Base-by-base conservation (phyloP, 2,113 vertebrate species). In the Ovis aries region DNA sequence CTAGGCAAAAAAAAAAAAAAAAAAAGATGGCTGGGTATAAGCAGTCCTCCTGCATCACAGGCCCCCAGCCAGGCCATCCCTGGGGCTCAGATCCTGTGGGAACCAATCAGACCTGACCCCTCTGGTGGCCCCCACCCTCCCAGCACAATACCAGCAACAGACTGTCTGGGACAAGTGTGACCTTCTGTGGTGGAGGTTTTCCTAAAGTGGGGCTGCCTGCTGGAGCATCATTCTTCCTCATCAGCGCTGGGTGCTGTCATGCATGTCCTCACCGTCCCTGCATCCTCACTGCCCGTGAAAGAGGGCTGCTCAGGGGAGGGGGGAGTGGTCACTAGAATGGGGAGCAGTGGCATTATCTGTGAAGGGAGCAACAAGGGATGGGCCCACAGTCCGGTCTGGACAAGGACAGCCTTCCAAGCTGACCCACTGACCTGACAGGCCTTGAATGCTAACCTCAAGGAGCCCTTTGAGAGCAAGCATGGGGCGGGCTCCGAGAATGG, bases 381-480 rank as follows among this genome's bases (percentile, higher is more conserved):
- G 80, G 19, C 27, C n/a, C 33, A 13, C 2, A 2, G 52, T 29
- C 82, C 52, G 53, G 59, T 45, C 55, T 81, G 17, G 53, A 90
- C 57, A 87, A 29, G 27, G 23, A 90, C 31, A 77, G 90, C 14
- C 94, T 97, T 97, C 77, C 53, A 48, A 17, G 60, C 83, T 96
- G 95, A 97, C 91, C 97, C 67, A 93, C 88, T 95, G 93, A 97
- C 80, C 96, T 11, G 1, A 57, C 6, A 0, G 52, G 90, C 43
- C 59, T 91, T 88, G 95, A 89, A 36, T 83, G 82, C 91, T 88
- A 52, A 92, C 84, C 94, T 92, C 91, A 59, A 50, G 55, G 50
- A 88, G 53, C 48, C 81, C 59, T 91, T 62, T 74, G 90, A 90
- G 71, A 94, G 82, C 50, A 53, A 74, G 87, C 62, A 52, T 17